Percentiles rank a stretch among this genome's conserved stretches.
These are phyloP conservation scores for Bovichtus diacanthus DNA, from an alignment of 2,797 vertebrate genomes.

Conservation along the genomic window DNA sequence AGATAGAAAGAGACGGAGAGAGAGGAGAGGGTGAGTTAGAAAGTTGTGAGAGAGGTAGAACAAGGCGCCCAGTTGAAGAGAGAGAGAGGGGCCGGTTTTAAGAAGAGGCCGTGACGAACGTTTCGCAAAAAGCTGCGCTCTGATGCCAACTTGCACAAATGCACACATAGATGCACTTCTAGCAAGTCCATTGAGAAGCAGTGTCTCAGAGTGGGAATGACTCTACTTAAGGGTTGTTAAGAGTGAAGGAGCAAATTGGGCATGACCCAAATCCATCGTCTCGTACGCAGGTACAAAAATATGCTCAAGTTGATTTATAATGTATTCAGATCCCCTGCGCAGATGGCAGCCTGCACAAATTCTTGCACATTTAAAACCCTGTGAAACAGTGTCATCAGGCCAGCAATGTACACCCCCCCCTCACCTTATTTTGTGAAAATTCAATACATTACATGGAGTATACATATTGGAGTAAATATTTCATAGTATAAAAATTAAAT, in stretches of 20 bases:
- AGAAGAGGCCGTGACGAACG: conserved; percentile 69
- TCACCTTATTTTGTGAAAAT: no score
- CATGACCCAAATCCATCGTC: not conserved
- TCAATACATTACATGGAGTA: no score
- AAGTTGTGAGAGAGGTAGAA: conserved; percentile 54
- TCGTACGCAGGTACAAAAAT: not conserved
- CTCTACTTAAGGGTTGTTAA: not conserved
- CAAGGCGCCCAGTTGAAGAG: conserved; percentile 56
- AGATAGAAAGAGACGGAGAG: conserved; percentile 18
- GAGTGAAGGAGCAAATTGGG: not conserved
- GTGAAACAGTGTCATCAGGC: not conserved
- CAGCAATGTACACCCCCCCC: not conserved
- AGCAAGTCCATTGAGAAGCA: conserved; percentile 34
- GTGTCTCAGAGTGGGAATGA: conserved; percentile 16
- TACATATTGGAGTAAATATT: no score
- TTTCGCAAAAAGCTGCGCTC: conserved; percentile 52
- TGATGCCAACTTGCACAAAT: conserved; percentile 61
- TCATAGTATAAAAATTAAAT: no score
- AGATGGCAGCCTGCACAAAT: not conserved
- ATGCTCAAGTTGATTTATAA: not conserved
- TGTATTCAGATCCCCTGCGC: not conserved
- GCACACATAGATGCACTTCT: conserved; percentile 32
- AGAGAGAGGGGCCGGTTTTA: conserved; percentile 46
- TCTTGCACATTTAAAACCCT: not conserved
- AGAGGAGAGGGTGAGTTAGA: conserved; percentile 18